Evolutionary conservation across 2,797 vertebrate genomes (phyloP).

Genomic region (Crocidura indochinensis): DNA sequence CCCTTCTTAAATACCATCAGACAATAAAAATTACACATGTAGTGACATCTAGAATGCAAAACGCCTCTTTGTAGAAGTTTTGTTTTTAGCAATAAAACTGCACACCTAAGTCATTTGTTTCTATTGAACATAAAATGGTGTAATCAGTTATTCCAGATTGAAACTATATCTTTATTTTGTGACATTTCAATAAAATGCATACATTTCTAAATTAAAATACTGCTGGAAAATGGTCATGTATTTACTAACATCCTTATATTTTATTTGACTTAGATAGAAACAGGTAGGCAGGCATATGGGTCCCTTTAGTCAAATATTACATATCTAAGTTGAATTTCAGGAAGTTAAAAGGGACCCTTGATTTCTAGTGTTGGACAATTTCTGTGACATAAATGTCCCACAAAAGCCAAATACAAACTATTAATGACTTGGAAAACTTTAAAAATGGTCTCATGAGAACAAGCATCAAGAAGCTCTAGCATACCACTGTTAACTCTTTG

Average conservation of each 20-base stretch:
- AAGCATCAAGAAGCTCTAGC: background rate
- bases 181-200: conserved; percentile 39
- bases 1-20: conserved; percentile 26
- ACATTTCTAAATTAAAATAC: conserved; percentile 68
- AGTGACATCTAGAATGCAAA: conserved; percentile 68
- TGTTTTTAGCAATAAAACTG: conserved; percentile 72
- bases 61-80: conserved; percentile 62
- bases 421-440: conserved; percentile 32
- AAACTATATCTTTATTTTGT: conserved; percentile 57
- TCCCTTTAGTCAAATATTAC: conserved; percentile 8
- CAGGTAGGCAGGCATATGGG: background rate
- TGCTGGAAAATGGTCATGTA: conserved; percentile 52
- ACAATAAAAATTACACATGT: conserved; percentile 64
- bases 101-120: conserved; percentile 63
- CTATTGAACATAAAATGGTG: conserved; percentile 69
- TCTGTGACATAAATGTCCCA: background rate
- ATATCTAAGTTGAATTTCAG: conserved; percentile 40
- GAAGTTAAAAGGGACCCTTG: conserved; percentile 3
- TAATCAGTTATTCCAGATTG: conserved; percentile 63
- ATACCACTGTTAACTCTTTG: background rate
- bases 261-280: conserved; percentile 5
- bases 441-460: background rate
- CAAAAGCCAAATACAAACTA: conserved; percentile 4
- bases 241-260: conserved; percentile 37
- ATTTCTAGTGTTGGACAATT: conserved; percentile 31